phyloP scores from a whole-genome alignment of 2,113 vertebrate genomes.

The Leuciscus idus region DNA sequence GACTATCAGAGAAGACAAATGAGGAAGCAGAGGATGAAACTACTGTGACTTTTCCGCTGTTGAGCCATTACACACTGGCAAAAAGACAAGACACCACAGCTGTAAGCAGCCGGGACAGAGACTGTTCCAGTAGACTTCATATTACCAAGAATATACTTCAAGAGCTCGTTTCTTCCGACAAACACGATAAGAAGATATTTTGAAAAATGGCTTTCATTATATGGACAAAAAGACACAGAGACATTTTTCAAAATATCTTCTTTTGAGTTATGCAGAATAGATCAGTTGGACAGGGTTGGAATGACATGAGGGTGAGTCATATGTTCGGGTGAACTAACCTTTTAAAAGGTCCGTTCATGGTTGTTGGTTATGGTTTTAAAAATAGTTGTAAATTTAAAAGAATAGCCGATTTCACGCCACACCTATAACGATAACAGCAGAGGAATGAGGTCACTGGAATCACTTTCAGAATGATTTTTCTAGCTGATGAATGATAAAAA shows the following conservation, averaged over 20 bases:
- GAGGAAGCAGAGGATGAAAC: slow-evolving; percentile 4
- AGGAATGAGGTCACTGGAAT: too few species aligned
- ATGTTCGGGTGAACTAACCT: neutral
- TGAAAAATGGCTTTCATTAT: neutral
- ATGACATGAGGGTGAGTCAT: neutral
- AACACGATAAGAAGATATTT: neutral
- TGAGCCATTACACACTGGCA: neutral
- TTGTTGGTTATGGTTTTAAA: too few species aligned
- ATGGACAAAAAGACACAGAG: too few species aligned
- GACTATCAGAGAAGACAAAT: neutral
- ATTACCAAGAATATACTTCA: neutral
- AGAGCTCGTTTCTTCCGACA: neutral
- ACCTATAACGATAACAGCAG: too few species aligned
- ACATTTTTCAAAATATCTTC: neutral
- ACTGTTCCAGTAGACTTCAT: neutral
- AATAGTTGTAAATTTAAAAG: too few species aligned
- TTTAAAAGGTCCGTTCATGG: neutral
- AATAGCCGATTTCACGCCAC: too few species aligned
- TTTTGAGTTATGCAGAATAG: neutral
- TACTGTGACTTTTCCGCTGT: neutral
- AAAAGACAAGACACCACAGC: slow-evolving; percentile 1
- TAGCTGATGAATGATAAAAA: too few species aligned
- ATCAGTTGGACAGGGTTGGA: neutral
- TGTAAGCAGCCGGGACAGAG: neutral
- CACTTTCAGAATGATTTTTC: too few species aligned